Evolutionary conservation across 1,140 invertebrate species (phyloP), one percentile per base, ranked within the genome.

Genomic region (Branchinecta lynchi): DNA sequence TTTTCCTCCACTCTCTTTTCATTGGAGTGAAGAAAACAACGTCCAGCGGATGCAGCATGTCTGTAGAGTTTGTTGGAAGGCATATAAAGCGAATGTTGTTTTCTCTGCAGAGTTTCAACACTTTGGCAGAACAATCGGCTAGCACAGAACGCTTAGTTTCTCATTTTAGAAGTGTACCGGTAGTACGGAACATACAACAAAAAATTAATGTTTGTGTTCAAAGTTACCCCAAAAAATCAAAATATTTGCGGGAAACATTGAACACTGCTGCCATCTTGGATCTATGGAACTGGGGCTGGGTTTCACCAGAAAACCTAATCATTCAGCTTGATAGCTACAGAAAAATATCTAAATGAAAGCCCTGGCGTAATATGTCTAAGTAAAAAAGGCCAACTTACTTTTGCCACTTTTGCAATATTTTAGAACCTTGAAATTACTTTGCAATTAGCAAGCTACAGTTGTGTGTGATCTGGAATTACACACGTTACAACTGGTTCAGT

Each of bases 21-120:
- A 51, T 51, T 51, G 46, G 46, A 51, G 46, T n/a, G n/a, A 51
- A 51, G n/a, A 51, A 51, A 9, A n/a, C 46, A 51, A 51, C 46
- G n/a, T 51, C 46, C 8, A 51, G 46, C 8, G 46, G 46, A 9
- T 51, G 46, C 46, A 51, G 46, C n/a, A 51, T 51, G n/a, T 51
- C 46, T 51, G 46, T 51, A 9, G 46, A 8, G 46, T 51, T 51
- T 51, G 46, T 8, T 51, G 46, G 46, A 51, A n/a, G 46, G 46
- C 46, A 51, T 51, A 51, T n/a, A 51, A 51, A 51, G 46, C 46
- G 46, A 51, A 51, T 51, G 46, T 51, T n/a, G 46, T 51, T 51
- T 51, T 51, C 46, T 51, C 46, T 51, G 46, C 46, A 51, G 46
- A 51, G 8, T 51, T 51, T 51, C 46, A 51, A n/a, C n/a, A 51